A percentile compares a stretch with the other conserved stretches of the same genome.
Conservation (phyloP, 2,888 invertebrate species). For the Drosophila ezoana region DNA sequence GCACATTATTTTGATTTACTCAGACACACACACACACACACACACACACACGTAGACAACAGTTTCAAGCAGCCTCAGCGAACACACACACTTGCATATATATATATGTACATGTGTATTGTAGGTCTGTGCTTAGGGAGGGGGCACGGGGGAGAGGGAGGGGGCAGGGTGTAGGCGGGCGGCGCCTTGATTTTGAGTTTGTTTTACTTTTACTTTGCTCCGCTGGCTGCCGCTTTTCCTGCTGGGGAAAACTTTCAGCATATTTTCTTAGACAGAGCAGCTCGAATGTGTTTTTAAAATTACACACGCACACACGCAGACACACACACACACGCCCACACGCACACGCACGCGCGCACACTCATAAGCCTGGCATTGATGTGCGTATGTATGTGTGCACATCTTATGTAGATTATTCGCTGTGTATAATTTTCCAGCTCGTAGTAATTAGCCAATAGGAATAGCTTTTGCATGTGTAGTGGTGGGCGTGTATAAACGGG, state of each 20-base stretch:
- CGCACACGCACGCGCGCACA: slow-evolving; percentile 38
- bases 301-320: slow-evolving; percentile 19
- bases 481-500: slow-evolving; percentile 54
- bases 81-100: neutral
- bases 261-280: slow-evolving; percentile 69
- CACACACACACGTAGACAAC: slow-evolving; percentile 5
- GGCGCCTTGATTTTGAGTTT: slow-evolving; percentile 49
- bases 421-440: slow-evolving; percentile 58
- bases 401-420: slow-evolving; percentile 75
- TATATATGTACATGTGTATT: neutral
- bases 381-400: slow-evolving; percentile 23
- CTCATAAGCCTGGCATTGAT: slow-evolving; percentile 58
- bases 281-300: slow-evolving; percentile 43
- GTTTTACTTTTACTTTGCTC: slow-evolving; percentile 40
- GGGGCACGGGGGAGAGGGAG: no score
- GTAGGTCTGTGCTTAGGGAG: slow-evolving; percentile 10
- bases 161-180: neutral
- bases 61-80: neutral
- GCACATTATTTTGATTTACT: slow-evolving; percentile 64
- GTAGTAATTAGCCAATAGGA: slow-evolving; percentile 79
- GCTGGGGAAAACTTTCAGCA: slow-evolving; percentile 63
- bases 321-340: slow-evolving; percentile 12
- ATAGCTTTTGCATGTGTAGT: slow-evolving; percentile 65
- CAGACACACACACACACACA: slow-evolving; percentile 15
- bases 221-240: slow-evolving; percentile 15